Evolutionary conservation across 2,113 vertebrate genomes (phyloP).

Genomic region (Epinephelus moara): DNA sequence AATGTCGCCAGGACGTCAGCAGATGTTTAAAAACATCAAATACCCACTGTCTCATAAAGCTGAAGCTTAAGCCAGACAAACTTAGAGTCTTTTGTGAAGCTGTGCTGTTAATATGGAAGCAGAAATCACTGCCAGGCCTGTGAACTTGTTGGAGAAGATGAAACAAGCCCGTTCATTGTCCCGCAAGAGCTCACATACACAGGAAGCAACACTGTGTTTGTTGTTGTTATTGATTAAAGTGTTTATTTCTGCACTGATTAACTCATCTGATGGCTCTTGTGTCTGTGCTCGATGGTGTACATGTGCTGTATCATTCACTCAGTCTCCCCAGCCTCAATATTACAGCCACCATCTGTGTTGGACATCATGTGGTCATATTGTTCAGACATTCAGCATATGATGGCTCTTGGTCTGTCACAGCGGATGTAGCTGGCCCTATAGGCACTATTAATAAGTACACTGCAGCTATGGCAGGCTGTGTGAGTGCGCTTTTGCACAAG

Average conservation of each 20-base stretch:
- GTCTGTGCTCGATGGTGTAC: neutral
- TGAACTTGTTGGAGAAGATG: conserved; percentile 53
- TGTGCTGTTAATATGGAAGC: neutral
- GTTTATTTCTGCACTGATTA: conserved; percentile 44
- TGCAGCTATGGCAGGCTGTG: conserved; percentile 14
- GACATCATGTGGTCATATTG: conserved; percentile 77
- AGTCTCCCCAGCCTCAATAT: neutral
- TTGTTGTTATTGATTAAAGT: conserved; percentile 47
- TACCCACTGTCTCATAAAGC: neutral
- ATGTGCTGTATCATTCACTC: conserved; percentile 66
- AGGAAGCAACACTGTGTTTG: conserved; percentile 59
- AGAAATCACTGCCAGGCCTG: conserved; percentile 65
- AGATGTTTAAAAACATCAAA: neutral
- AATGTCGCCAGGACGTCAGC: neutral
- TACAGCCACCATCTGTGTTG: conserved; percentile 76
- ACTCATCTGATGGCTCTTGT: conserved; percentile 9
- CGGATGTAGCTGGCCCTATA: conserved; percentile 61
- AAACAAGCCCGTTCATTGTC: conserved; percentile 71
- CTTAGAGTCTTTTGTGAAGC: neutral
- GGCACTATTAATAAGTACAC: conserved; percentile 55
- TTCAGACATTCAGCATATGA: conserved; percentile 70
- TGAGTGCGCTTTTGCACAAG: neutral
- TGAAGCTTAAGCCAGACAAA: too few relatives aligned
- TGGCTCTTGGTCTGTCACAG: conserved; percentile 60
- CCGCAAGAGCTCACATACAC: conserved; percentile 22